Base-by-base conservation (phyloP, 2,888 invertebrate species). In the Agrochola macilenta region DNA sequence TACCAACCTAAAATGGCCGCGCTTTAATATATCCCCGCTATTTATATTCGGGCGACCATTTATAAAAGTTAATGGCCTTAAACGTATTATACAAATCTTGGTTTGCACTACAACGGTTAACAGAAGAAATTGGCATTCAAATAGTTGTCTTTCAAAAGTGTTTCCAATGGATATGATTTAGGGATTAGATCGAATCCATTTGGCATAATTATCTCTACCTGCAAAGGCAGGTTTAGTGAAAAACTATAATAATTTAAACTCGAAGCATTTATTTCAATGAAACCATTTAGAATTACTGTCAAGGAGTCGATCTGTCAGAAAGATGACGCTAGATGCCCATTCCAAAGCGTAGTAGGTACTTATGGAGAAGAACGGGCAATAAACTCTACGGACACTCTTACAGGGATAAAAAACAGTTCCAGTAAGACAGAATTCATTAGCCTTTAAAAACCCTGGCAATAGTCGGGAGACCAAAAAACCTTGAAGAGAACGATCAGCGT, bases 21-120 rank as follows among this genome's bases (percentile, higher is more conserved):
- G 60, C 39, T 63, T 64, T 60, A 79, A 73, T 65, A 60, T 79
- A 72, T 79, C 35, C 69, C 9, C 26, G 49, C 65, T 9, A 61
- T 80, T 80, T 63, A 70, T 58, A 64, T 80, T 66, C 74, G 5
- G 46, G 30, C 49, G 39, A 30, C 61, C 61, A 74, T 80, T 80
- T 81, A 52, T 70, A 52, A 49, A 74, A 69, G 39, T 17, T 72
- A 70, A 79, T 69, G 60, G 35, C 54, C 54, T 35, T 69, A 35
- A 78, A 69, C 26, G 58, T 61, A 35, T 65, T 43, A 52, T 35
- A 65, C 20, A 39, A 58, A 46, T 58, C 39, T 74, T 74, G 5
- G 66, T 14, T 52, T 30, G 49, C 49, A 64, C 46, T 54, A 4
- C 7, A 35, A 35, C 1, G 23, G 14, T 35, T 63, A 35, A 63